phyloP scores from a whole-genome alignment of 2,888 invertebrate genomes.

The Lasius platythorax region DNA sequence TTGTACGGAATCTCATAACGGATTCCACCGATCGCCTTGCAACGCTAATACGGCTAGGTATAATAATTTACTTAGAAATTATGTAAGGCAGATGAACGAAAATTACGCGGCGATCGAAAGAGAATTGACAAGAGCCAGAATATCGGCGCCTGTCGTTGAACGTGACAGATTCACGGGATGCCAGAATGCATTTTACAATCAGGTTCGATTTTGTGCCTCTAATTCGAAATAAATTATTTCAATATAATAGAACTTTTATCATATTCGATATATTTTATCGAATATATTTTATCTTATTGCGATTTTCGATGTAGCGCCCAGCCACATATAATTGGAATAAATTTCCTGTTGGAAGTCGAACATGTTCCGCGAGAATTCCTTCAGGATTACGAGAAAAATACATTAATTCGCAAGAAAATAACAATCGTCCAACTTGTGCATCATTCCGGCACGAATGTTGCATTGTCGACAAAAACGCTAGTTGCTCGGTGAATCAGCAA shows the following conservation, averaged over 20 bases:
- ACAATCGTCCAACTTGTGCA: neutral
- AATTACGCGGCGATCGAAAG: conserved; percentile 62
- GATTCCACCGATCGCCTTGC: neutral
- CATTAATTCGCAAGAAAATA: neutral
- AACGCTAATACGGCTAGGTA: neutral
- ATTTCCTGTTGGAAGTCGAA: conserved; percentile 11
- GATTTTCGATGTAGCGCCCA: neutral
- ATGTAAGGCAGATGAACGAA: conserved; percentile 64
- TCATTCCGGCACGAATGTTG: neutral
- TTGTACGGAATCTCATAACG: conserved; percentile 11
- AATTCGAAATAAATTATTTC: neutral
- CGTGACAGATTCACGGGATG: neutral
- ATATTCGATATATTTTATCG: neutral
- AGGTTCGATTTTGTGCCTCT: neutral
- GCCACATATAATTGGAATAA: conserved; percentile 17
- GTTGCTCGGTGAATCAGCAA: neutral
- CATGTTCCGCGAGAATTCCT: neutral
- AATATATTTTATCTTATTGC: neutral
- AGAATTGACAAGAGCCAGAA: conserved; percentile 61
- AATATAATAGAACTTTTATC: neutral
- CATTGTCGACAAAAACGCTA: neutral
- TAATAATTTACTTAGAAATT: conserved; percentile 49
- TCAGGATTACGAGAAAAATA: neutral
- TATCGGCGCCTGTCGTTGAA: conserved; percentile 36
- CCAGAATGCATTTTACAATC: conserved; percentile 47